Evolutionary conservation across 2,888 invertebrate genomes (phyloP).

Genomic region (Lamellibrachia satsuma): DNA sequence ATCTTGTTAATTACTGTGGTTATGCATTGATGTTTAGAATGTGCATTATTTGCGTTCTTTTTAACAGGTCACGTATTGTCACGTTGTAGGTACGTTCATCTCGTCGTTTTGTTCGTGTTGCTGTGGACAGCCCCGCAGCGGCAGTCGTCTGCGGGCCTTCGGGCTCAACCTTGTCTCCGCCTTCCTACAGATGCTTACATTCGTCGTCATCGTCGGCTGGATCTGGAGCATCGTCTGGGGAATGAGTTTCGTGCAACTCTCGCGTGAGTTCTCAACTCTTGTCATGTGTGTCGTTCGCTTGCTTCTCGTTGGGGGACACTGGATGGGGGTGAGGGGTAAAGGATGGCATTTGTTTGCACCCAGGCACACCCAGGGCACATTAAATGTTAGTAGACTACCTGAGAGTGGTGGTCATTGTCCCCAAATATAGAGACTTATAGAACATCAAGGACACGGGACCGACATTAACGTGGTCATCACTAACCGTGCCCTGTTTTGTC

Average conservation of each 20-base stretch:
- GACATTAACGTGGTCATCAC: too few relatives aligned
- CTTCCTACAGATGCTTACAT: constrained; percentile 66
- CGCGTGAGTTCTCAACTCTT: constrained; percentile 55
- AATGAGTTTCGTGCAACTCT: constrained; percentile 66
- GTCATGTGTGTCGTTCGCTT: background rate
- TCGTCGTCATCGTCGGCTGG: constrained; percentile 68
- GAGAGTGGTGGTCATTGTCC: too few relatives aligned
- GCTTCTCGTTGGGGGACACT: background rate
- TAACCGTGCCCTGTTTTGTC: too few relatives aligned
- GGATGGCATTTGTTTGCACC: too few relatives aligned
- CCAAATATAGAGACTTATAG: too few relatives aligned
- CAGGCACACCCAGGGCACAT: too few relatives aligned
- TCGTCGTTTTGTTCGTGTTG: constrained; percentile 20
- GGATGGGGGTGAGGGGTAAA: background rate
- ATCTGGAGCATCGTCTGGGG: constrained; percentile 69
- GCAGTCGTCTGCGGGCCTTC: constrained; percentile 62
- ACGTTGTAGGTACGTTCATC: background rate
- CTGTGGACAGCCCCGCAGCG: constrained; percentile 39
- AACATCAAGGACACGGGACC: too few relatives aligned
- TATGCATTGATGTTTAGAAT: too few relatives aligned
- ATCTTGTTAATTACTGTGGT: too few relatives aligned
- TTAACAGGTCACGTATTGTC: background rate
- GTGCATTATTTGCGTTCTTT: too few relatives aligned
- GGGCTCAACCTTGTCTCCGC: constrained; percentile 65
- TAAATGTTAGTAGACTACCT: too few relatives aligned